Evolutionary conservation across 2,888 invertebrate species (phyloP).

Genomic region (Sphaerophoria rueppellii): DNA sequence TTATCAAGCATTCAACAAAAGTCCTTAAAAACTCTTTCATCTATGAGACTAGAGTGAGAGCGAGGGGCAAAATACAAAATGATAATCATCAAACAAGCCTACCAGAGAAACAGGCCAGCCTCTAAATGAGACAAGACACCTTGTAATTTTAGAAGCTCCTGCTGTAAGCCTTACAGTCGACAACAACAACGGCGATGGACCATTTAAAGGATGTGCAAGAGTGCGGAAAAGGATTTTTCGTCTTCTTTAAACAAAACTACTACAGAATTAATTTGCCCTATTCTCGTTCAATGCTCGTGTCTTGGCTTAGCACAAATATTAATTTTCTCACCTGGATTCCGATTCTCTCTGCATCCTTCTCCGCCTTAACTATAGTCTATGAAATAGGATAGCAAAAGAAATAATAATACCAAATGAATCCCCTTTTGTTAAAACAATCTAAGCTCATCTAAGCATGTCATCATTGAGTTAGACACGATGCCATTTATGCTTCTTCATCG

Average conservation of each 20-base stretch:
- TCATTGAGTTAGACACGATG: slow-evolving; percentile 72
- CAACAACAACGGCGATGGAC: slow-evolving; percentile 53
- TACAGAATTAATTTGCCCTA: slow-evolving; percentile 58
- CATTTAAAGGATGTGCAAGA: slow-evolving; percentile 21
- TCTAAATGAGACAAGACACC: slow-evolving; percentile 54
- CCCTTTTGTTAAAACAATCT: slow-evolving; percentile 66
- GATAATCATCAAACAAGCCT: slow-evolving; percentile 46
- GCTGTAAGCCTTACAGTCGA: not conserved
- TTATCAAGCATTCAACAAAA: not conserved
- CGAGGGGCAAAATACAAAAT: slow-evolving; percentile 3
- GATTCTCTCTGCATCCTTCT: slow-evolving; percentile 15
- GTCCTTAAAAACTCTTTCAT: slow-evolving; percentile 12
- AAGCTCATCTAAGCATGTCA: slow-evolving; percentile 73
- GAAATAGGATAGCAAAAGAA: slow-evolving; percentile 36
- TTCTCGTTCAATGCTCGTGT: slow-evolving; percentile 35
- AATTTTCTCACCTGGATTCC: slow-evolving; percentile 72
- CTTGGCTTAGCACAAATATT: slow-evolving; percentile 69
- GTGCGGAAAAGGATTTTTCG: slow-evolving; percentile 29
- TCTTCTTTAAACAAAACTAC: slow-evolving; percentile 57
- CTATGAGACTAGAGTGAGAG: not conserved
- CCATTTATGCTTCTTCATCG: slow-evolving; percentile 53
- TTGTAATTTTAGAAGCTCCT: slow-evolving; percentile 29
- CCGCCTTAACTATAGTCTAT: slow-evolving; percentile 29
- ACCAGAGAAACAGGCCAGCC: slow-evolving; percentile 14
- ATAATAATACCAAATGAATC: slow-evolving; percentile 35